Conservation (phyloP, 2,888 invertebrate genomes). For the Agriopis aurantiaria region DNA sequence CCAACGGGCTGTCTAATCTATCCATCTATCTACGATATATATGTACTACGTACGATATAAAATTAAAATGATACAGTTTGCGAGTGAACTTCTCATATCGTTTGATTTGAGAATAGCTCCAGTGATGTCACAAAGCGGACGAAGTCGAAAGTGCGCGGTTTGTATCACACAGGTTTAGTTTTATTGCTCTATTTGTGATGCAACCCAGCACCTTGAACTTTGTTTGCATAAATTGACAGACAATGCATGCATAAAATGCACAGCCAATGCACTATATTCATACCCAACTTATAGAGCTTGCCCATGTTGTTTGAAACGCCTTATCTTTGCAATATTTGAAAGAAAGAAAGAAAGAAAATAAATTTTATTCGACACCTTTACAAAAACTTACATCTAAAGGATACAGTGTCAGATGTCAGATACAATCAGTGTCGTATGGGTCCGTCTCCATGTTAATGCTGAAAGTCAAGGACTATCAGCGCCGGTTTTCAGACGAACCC, state of each 20-base stretch:
- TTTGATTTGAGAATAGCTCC: conserved; percentile 25
- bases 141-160: conserved; percentile 41
- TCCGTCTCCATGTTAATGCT: too few species aligned
- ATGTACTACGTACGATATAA: too few species aligned
- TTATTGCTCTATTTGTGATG: conserved; percentile 65
- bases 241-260: conserved; percentile 23
- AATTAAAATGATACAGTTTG: background rate
- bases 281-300: background rate
- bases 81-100: conserved; percentile 10
- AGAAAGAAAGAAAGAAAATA: too few species aligned
- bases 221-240: conserved; percentile 49
- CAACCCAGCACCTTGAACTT: conserved; percentile 70
- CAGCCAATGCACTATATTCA: background rate
- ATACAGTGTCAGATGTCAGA: too few species aligned
- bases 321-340: too few species aligned
- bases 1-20: too few species aligned
- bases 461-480: too few species aligned
- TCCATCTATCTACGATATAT: too few species aligned
- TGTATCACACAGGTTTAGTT: conserved; percentile 52
- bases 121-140: conserved; percentile 10
- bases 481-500: too few species aligned
- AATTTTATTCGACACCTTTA: too few species aligned
- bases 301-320: background rate
- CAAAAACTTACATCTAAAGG: too few species aligned
- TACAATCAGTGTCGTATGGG: too few species aligned